phyloP scores from a whole-genome alignment of 2,113 vertebrate genomes.

The Laticauda colubrina region DNA sequence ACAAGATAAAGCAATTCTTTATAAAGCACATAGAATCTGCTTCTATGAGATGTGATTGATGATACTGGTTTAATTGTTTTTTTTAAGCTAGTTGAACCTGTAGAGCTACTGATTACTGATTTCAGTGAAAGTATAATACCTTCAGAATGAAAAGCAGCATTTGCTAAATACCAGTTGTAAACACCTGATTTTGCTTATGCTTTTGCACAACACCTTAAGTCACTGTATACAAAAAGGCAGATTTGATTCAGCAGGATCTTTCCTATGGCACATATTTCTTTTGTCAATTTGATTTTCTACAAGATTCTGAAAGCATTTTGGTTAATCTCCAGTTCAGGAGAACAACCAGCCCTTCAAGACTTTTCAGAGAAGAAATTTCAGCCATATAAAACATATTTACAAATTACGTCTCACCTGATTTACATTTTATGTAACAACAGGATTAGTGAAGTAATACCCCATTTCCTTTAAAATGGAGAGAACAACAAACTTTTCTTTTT shows the following conservation, averaged over 20 bases:
- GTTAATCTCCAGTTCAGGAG: background rate
- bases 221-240: background rate
- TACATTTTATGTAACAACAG: background rate
- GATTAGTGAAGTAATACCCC: background rate
- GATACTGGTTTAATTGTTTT: background rate
- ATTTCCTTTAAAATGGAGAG: background rate
- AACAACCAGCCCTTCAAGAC: background rate
- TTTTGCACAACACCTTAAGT: background rate
- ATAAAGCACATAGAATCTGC: background rate
- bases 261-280: background rate
- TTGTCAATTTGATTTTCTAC: background rate
- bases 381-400: background rate
- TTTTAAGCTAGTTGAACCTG: background rate
- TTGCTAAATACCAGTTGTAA: background rate
- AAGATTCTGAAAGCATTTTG: background rate
- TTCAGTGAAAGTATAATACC: background rate
- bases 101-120: background rate
- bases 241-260: background rate
- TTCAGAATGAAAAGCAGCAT: background rate
- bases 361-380: background rate
- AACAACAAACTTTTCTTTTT: constrained; percentile 70
- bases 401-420: background rate
- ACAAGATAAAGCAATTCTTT: background rate
- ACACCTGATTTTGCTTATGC: background rate
- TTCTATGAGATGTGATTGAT: background rate